phyloP scores from a whole-genome alignment of 1,140 invertebrate genomes.

The Drosophila tsacasi region DNA sequence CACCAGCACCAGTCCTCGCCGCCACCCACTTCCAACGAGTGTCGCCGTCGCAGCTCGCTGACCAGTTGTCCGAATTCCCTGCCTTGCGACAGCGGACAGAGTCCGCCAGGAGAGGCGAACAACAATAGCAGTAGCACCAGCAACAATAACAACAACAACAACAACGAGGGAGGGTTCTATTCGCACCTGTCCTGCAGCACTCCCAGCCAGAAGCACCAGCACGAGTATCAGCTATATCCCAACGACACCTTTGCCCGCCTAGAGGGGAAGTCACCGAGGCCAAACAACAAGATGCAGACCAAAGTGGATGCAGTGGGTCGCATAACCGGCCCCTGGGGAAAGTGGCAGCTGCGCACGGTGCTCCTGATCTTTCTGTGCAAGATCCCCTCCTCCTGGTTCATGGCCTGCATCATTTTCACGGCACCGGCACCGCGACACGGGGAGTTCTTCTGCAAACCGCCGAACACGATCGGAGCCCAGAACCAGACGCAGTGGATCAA shows the following conservation, averaged over 20 bases:
- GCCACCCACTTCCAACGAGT: slow-evolving; percentile 27
- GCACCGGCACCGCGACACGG: slow-evolving; percentile 80
- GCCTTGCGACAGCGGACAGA: slow-evolving; percentile 1
- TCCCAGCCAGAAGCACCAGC: slow-evolving; percentile 38
- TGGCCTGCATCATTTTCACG: slow-evolving; percentile 85
- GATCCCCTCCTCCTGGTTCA: slow-evolving; percentile 86
- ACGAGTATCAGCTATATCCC: slow-evolving; percentile 69
- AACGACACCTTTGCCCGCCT: slow-evolving; percentile 75
- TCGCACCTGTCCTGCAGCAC: slow-evolving; percentile 30
- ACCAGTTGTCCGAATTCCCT: slow-evolving; percentile 29
- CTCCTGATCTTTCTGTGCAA: slow-evolving; percentile 84
- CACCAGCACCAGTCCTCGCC: slow-evolving; percentile 2
- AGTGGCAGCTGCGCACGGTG: slow-evolving; percentile 84
- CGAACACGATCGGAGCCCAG: slow-evolving; percentile 52
- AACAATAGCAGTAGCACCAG: slow-evolving; percentile 58
- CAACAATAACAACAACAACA: slow-evolving; percentile 31
- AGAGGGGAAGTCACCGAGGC: slow-evolving; percentile 59
- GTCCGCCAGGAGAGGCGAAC: slow-evolving; percentile 37
- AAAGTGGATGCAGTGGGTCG: slow-evolving; percentile 84
- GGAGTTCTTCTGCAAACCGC: slow-evolving; percentile 84
- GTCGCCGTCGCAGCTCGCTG: slow-evolving; percentile 50
- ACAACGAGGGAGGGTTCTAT: slow-evolving; percentile 55
- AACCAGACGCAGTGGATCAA: slow-evolving; percentile 84
- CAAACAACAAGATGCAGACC: slow-evolving; percentile 73
- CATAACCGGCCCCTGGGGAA: slow-evolving; percentile 84